These are phyloP conservation scores for Balearica regulorum DNA, from an alignment of 2,797 vertebrate species.

Conservation along the genomic window DNA sequence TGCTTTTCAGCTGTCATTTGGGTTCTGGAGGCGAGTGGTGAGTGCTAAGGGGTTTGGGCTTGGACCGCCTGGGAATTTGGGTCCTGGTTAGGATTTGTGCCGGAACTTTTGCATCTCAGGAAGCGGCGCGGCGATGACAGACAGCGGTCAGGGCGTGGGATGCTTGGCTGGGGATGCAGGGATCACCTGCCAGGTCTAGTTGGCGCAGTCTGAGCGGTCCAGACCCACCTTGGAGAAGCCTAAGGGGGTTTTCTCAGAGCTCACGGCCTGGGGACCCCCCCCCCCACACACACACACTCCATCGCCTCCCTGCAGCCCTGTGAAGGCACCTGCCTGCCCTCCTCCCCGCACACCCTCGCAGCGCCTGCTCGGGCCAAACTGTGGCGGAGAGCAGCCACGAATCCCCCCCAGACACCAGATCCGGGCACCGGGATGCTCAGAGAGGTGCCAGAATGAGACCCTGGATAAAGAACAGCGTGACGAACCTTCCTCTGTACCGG, in stretches of 20 bases:
- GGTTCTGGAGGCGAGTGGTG: background rate
- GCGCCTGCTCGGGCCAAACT: rapidly evolving
- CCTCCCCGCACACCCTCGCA: rapidly evolving
- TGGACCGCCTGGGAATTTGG: background rate
- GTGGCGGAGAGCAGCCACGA: rapidly evolving
- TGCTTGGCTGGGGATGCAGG: background rate
- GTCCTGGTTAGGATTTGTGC: background rate
- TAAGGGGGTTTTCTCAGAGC: background rate
- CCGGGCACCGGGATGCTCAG: rapidly evolving
- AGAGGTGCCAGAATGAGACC: too few relatives aligned
- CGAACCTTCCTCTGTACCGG: rapidly evolving
- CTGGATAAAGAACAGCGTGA: background rate
- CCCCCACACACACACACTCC: rapidly evolving
- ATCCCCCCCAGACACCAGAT: rapidly evolving
- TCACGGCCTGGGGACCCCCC: background rate
- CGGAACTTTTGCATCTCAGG: background rate
- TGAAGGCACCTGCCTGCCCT: background rate
- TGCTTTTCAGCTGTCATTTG: background rate
- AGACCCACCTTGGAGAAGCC: background rate
- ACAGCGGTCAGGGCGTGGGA: background rate
- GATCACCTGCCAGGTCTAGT: background rate
- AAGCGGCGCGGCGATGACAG: rapidly evolving
- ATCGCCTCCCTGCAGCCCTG: background rate
- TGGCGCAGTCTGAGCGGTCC: rapidly evolving
- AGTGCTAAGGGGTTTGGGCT: background rate